Base-by-base conservation (phyloP, 2,888 invertebrate species). In the Lasioglossum pauxillum region DNA sequence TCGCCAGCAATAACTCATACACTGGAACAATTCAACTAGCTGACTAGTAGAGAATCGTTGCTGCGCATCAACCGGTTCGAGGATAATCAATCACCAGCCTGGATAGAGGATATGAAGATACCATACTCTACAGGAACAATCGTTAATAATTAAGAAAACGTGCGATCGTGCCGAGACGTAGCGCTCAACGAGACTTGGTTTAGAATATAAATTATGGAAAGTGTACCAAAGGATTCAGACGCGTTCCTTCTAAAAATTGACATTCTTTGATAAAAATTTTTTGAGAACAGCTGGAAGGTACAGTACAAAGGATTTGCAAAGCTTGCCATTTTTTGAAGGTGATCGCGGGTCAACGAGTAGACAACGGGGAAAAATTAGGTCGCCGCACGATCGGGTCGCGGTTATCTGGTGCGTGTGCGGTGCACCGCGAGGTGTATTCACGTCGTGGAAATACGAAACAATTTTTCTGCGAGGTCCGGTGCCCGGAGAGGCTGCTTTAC, bases 401-500 rank as follows among this genome's bases (percentile, higher is more conserved):
- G 60, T 49, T 60, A 64, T 75, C 71, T 73, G 23, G 57, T 75
- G 72, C 80, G 57, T 69, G 78, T 69, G 78, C 80, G 74, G 75
- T 64, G 77, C 35, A 72, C 75, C 38, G 82, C 75, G 78, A 82
- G 82, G 44, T 76, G 84, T 69, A 80, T 79, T 84, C 84, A 77
- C 83, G 60, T 77, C 49, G 75, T 85, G 85, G 82, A 89, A 88
- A 83, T 85, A 75, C 78, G 83, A 87, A 87, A 88, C 87, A 82
- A 89, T 89, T 85, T 86, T 88, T 88, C 88, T 80, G 80, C 77
- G 57, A 57, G 75, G 60, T 60, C 75, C 82, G 79, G 41, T 83
- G 86, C 85, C 84, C 69, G 78, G 88, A 89, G 89, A 87, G 87
- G 89, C 87, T 90, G 85, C 86, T 92, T 93, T 93, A 92, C 86